phyloP scores from a whole-genome alignment of 1,140 invertebrate species.

The Tenebrio molitor region DNA sequence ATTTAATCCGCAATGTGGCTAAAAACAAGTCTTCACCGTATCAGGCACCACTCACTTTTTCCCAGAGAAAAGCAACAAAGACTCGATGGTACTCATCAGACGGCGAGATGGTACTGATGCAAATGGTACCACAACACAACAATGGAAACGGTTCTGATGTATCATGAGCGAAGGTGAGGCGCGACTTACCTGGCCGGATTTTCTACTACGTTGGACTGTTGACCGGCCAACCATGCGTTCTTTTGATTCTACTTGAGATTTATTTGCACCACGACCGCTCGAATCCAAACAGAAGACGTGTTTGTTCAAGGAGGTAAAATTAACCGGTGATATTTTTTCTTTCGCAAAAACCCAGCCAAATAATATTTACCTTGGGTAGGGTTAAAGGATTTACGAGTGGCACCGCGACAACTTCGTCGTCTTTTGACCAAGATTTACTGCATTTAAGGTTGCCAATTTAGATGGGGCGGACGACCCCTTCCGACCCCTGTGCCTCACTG shows the following conservation, averaged over 20 bases:
- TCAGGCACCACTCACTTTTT: not conserved
- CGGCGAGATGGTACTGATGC: not conserved
- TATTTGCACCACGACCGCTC: slow-evolving; percentile 8
- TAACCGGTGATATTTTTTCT: too few relatives aligned
- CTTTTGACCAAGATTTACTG: too few relatives aligned
- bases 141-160: not conserved
- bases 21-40: not conserved
- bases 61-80: not conserved
- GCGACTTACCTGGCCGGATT: slow-evolving; percentile 36
- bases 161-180: slow-evolving; percentile 8
- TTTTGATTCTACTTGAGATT: slow-evolving; percentile 10
- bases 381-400: too few relatives aligned
- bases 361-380: too few relatives aligned
- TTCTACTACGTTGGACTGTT: slow-evolving; percentile 15
- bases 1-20: not conserved
- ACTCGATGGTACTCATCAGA: not conserved
- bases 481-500: not conserved
- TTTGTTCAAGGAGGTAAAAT: not conserved
- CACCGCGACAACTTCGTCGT: too few relatives aligned
- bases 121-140: not conserved
- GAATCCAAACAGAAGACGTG: not conserved
- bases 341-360: too few relatives aligned
- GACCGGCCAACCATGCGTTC: slow-evolving; percentile 37
- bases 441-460: too few relatives aligned
- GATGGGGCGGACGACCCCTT: not conserved